phyloP scores from a whole-genome alignment of 2,888 invertebrate species.

The Lathronympha strigana region DNA sequence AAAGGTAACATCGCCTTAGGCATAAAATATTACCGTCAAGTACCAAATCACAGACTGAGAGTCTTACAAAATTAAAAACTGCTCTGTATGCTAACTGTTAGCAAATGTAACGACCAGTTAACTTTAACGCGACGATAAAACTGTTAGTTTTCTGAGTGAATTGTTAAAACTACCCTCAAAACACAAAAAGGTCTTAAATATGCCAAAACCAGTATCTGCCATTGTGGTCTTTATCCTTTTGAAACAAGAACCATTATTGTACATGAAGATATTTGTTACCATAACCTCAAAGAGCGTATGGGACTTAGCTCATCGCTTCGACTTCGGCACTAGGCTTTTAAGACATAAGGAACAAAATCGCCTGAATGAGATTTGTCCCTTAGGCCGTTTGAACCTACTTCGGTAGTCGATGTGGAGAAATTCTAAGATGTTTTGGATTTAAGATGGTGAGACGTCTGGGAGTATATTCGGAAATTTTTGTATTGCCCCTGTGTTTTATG shows the following conservation, averaged over 20 bases:
- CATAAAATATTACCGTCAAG: background rate
- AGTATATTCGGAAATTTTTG: conserved; percentile 27
- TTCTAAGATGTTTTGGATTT: background rate
- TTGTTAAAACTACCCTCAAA: conserved; percentile 27
- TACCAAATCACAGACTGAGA: conserved; percentile 14
- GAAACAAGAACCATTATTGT: background rate
- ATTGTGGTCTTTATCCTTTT: background rate
- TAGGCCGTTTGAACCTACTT: too few species aligned
- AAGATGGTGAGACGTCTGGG: background rate
- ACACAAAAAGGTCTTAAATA: background rate
- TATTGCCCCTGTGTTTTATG: conserved; percentile 29
- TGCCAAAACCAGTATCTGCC: background rate
- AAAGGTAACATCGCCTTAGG: too few species aligned
- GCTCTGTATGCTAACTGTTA: conserved; percentile 27
- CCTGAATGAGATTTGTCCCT: too few species aligned
- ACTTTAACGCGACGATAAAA: conserved; percentile 26
- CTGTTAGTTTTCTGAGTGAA: conserved; percentile 27
- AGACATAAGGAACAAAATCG: too few species aligned
- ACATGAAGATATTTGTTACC: too few species aligned
- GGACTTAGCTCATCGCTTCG: too few species aligned
- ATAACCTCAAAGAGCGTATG: too few species aligned
- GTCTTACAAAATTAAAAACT: conserved; percentile 27
- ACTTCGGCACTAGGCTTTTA: too few species aligned
- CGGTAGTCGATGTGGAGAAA: too few species aligned
- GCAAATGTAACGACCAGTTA: conserved; percentile 40